phyloP scores from a whole-genome alignment of 2,888 invertebrate species.

The Chelonus formosanus region DNA sequence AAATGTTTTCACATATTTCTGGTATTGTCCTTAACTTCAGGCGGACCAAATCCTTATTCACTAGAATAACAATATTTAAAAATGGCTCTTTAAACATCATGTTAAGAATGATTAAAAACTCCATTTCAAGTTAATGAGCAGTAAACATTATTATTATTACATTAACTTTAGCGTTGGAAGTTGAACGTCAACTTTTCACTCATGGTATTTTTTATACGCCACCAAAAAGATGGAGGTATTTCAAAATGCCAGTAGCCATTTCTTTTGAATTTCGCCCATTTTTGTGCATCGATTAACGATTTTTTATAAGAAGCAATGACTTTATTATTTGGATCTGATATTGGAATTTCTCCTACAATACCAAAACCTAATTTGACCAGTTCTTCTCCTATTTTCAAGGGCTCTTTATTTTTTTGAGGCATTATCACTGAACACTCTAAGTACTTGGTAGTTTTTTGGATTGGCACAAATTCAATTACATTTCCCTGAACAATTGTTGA shows the following conservation, averaged over 20 bases:
- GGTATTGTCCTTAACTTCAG: too few relatives aligned
- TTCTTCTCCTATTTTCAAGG: slow-evolving; percentile 67
- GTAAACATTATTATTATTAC: slow-evolving; percentile 21
- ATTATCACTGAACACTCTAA: slow-evolving; percentile 65
- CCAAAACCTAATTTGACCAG: slow-evolving; percentile 66
- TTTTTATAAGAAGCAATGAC: slow-evolving; percentile 62
- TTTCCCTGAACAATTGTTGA: slow-evolving; percentile 69
- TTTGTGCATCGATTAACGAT: slow-evolving; percentile 64
- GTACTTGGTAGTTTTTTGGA: slow-evolving; percentile 62
- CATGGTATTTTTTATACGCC: slow-evolving; percentile 52
- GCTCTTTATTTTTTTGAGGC: slow-evolving; percentile 48
- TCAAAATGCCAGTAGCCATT: slow-evolving; percentile 67
- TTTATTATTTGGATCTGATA: slow-evolving; percentile 52
- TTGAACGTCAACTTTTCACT: slow-evolving; percentile 42
- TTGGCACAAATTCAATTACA: slow-evolving; percentile 67
- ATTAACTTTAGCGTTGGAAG: slow-evolving; percentile 31
- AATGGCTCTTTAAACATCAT: too few relatives aligned
- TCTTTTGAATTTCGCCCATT: slow-evolving; percentile 64
- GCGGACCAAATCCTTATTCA: too few relatives aligned
- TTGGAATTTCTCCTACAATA: slow-evolving; percentile 42
- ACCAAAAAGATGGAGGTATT: slow-evolving; percentile 59
- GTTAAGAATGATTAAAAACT: too few relatives aligned
- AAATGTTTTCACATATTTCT: too few relatives aligned
- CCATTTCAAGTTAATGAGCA: not conserved
- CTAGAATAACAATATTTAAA: too few relatives aligned